Conservation (phyloP, 2,888 invertebrate genomes). For the Calameuta idolon region DNA sequence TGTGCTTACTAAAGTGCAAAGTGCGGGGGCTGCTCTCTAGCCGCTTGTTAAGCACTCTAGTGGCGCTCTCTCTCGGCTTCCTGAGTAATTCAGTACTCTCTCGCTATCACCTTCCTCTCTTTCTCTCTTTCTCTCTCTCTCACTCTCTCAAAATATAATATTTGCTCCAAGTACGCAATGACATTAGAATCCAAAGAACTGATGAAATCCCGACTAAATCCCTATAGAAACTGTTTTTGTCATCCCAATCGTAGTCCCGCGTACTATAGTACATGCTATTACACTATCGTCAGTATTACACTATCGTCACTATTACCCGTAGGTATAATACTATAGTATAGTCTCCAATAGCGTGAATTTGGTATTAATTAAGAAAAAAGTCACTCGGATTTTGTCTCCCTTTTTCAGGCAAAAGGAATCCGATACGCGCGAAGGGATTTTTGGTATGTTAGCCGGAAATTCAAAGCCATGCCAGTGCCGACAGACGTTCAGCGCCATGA, state of each 20-base stretch:
- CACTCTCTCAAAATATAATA: neutral
- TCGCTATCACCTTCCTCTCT: slow-evolving; percentile 11
- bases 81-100: slow-evolving; percentile 20
- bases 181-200: neutral
- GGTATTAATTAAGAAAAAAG: no score
- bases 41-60: neutral
- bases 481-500: neutral
- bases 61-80: neutral
- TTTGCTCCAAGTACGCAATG: neutral
- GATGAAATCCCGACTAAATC: neutral
- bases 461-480: neutral
- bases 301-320: no score
- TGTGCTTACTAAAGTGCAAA: neutral
- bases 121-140: neutral
- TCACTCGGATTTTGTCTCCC: no score
- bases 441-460: neutral
- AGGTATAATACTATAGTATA: no score
- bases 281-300: no score
- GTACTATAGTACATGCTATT: no score
- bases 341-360: no score
- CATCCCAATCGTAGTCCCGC: no score
- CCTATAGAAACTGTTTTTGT: no score
- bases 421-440: neutral
- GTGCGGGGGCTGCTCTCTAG: neutral
- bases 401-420: neutral